Conservation (phyloP, 2,113 vertebrate species). For the Asarcornis scutulata region DNA sequence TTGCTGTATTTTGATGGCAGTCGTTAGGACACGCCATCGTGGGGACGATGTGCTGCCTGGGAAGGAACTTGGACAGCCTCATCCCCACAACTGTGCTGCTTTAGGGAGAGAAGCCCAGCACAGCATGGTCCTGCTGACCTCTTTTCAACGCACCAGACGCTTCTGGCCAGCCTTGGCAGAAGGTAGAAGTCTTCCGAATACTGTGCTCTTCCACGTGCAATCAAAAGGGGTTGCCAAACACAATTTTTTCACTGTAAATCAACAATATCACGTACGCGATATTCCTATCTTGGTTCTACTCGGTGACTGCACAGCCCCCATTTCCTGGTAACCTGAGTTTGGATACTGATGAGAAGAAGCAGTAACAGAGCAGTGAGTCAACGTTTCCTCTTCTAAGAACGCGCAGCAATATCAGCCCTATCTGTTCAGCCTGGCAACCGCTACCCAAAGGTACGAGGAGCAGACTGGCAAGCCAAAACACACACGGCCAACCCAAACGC, state of each 20-base stretch:
- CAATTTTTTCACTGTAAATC: background rate
- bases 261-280: background rate
- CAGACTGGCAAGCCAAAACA: background rate
- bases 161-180: background rate
- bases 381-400: background rate
- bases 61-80: background rate
- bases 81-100: background rate
- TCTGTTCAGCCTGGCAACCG: background rate
- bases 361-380: background rate
- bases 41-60: too few relatives aligned
- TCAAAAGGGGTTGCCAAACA: background rate
- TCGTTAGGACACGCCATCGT: background rate
- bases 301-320: background rate
- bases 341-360: background rate
- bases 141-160: background rate
- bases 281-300: background rate
- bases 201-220: background rate
- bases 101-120: background rate
- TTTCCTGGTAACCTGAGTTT: background rate
- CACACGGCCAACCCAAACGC: fast-evolving
- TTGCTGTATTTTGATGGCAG: background rate
- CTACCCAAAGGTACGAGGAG: background rate
- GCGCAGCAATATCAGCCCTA: fast-evolving
- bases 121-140: background rate
- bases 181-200: background rate